Evolutionary conservation across 2,113 vertebrate species (phyloP), one percentile per base, ranked within the genome.

Genomic region (Brachyhypopomus gauderio): DNA sequence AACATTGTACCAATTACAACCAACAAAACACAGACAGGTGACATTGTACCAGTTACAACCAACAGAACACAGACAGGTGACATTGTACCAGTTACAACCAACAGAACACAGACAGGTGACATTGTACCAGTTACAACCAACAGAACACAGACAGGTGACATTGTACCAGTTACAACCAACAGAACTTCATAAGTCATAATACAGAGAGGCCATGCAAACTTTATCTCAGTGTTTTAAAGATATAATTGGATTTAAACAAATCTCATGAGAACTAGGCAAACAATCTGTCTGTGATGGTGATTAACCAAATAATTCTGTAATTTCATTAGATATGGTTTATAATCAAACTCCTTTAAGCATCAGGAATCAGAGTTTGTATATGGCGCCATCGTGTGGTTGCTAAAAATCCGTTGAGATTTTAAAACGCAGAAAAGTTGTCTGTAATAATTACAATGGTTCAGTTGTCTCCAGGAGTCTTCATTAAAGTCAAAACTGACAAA

Each of bases 321-420:
- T 27, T 80, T 67, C 22, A 64, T 59, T 78, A 70, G 82, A 66
- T 64, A 45, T 83, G 34, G 38, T 75, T 81, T 67, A 14, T 75
- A 60, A 41, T 8, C 23, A 74, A 36, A 60, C 60, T 16, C 2
- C 55, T 67, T 36, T 7, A 36, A 17, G 16, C 22, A 12, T 27
- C 63, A 48, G 19, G 45, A 67, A 41, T 45, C 12, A 25, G n/a
- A 69, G 59, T 63, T 12, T 71, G 63, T 75, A 69, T 62, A 45
- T 70, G 74, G 82, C 77, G 30, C 77, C 82, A 74, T 58, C 77
- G 5, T 70, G 82, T 75, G 82, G 78, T 60, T 4, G 34, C 16
- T 23, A 34, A 23, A 59, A 27, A 25, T 22, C 22, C 20, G 27
- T 20, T 2, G n/a, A 59, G 8, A 25, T 38, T n/a, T 36, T 36